Evolutionary conservation across 2,113 vertebrate species (phyloP), one percentile per base, ranked within the genome.

Genomic region (Crotophaga sulcirostris): DNA sequence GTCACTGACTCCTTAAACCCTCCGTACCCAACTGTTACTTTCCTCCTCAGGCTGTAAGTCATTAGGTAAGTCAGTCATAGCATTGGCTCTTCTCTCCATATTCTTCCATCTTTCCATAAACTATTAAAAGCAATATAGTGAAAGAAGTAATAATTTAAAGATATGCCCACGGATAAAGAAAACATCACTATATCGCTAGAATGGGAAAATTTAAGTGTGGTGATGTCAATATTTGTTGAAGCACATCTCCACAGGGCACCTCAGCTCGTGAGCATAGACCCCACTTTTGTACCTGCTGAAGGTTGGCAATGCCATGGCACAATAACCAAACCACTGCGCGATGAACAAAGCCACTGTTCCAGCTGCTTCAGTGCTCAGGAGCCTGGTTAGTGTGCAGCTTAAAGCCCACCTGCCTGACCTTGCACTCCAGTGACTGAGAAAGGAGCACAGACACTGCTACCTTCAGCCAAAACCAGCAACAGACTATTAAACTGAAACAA

Each of bases 371-470:
- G 31, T 19, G 69, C 24, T 9, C 47, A 26, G 36, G 49, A 70
- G 56, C 2, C 47, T 25, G 33, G 13, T 14, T 34, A 64, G 82
- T 23, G 2, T 5, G 1, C 0, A 40, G 47, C 42, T 36, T 17
- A 28, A 54, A 63, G 52, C 54, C 40, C 78, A 72, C 62, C 38
- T 23, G 17, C 54, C 49, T 0, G 0, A 55, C 15, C 42, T 24
- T 7, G 9, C 49, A 7, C 60, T 49, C 10, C 0, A 9, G 38
- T 4, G 20, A 64, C 34, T 3, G 62, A 88, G 52, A 64, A 47
- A 63, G 0, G 1, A 56, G 23, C 56, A 55, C 0, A 40, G 25
- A 56, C 4, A 16, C 19, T 29, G n/a, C n/a, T n/a, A 38, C 0
- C 0, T 24, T 55, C 34, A 33, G 29, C 49, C 54, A 29, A 79